phyloP scores from a whole-genome alignment of 1,140 invertebrate species.

The Parasteatoda tepidariorum region DNA sequence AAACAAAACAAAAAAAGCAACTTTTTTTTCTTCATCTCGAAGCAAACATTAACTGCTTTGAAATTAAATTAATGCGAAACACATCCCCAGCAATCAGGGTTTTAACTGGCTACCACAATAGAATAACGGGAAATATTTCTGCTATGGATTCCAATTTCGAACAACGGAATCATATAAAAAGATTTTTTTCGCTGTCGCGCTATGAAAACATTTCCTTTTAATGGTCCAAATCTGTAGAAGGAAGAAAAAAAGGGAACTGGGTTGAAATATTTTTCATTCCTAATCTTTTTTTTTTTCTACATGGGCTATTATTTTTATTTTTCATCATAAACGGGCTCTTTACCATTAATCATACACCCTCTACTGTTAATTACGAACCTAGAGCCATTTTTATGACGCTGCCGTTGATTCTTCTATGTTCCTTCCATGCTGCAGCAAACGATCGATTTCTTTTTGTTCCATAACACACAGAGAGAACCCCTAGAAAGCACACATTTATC shows the following conservation, averaged over 20 bases:
- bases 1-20: background rate
- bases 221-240: conserved; percentile 49
- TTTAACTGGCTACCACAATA: conserved; percentile 28
- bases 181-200: background rate
- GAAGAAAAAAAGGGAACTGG: background rate
- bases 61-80: conserved; percentile 59
- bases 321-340: conserved; percentile 16
- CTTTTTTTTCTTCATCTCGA: background rate
- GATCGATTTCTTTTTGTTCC: conserved; percentile 17
- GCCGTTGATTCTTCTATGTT: background rate
- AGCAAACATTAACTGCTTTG: conserved; percentile 42
- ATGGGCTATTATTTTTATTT: background rate
- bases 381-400: conserved; percentile 48
- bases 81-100: conserved; percentile 44
- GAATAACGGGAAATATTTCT: background rate
- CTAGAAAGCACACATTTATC: background rate
- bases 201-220: conserved; percentile 58
- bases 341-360: conserved; percentile 43
- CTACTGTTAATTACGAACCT: conserved; percentile 49
- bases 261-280: conserved; percentile 44
- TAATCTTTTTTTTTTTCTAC: background rate
- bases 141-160: background rate
- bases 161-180: conserved; percentile 31
- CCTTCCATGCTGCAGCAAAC: background rate
- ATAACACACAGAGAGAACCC: background rate